These are phyloP conservation scores for Atrichornis clamosus DNA, from an alignment of 2,113 vertebrate genomes.

Conservation along the genomic window DNA sequence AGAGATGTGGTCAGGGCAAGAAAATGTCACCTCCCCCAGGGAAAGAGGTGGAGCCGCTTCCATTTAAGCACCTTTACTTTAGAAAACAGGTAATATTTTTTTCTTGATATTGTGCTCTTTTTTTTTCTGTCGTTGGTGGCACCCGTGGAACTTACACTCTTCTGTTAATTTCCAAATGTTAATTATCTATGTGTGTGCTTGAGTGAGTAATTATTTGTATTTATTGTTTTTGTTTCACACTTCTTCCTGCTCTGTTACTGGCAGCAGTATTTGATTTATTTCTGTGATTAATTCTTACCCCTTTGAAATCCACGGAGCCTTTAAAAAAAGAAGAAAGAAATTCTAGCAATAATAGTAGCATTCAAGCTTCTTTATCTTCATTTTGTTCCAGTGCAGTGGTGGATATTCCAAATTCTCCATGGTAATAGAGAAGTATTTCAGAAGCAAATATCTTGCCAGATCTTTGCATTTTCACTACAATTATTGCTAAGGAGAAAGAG, in stretches of 20 bases:
- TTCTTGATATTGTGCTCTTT: not conserved
- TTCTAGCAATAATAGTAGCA: conserved; percentile 51
- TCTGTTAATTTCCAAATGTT: not conserved
- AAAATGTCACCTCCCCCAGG: not conserved
- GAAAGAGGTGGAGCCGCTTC: not conserved
- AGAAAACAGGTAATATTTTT: not conserved
- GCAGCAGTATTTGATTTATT: conserved; percentile 26
- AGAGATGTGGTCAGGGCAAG: not conserved
- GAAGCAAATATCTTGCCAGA: conserved; percentile 46
- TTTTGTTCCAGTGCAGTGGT: conserved; percentile 59
- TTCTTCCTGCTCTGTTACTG: not conserved
- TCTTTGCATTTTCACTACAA: conserved; percentile 59
- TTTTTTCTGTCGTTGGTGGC: not conserved
- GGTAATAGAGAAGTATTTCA: conserved; percentile 62
- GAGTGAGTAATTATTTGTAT: not conserved
- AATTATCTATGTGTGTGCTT: not conserved
- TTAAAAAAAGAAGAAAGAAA: conserved; percentile 46
- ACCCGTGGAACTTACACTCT: not conserved
- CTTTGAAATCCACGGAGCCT: conserved; percentile 6
- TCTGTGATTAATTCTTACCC: conserved; percentile 44
- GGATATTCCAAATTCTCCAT: conserved; percentile 65
- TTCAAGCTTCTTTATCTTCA: conserved; percentile 59
- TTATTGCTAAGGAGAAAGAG: conserved; percentile 37
- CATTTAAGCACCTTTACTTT: not conserved
- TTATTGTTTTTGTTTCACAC: not conserved